These are phyloP conservation scores for Diuraphis noxia DNA, from an alignment of 1,140 invertebrate species.

Conservation along the genomic window DNA sequence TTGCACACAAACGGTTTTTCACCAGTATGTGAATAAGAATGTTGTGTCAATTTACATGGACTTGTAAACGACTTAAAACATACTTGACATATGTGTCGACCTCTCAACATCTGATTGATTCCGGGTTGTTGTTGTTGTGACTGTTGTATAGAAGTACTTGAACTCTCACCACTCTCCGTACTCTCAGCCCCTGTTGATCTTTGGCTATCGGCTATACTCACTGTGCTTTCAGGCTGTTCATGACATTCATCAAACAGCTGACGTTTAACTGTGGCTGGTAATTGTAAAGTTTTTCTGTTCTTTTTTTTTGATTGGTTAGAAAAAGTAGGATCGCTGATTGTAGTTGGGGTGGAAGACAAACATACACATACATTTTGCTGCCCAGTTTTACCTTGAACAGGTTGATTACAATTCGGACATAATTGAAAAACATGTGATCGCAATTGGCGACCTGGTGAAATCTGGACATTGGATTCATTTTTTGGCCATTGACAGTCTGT, in stretches of 20 bases:
- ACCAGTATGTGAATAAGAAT: constrained; percentile 64
- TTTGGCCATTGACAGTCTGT: constrained; percentile 43
- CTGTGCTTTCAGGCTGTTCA: background rate
- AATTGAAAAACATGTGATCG: constrained; percentile 53
- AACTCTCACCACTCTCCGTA: background rate
- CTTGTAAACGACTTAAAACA: constrained; percentile 56
- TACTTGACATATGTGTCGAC: constrained; percentile 55
- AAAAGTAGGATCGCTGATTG: background rate
- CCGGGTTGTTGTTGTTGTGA: background rate
- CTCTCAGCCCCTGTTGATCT: background rate
- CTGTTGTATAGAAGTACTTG: background rate
- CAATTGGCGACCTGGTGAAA: constrained; percentile 51
- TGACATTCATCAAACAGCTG: constrained; percentile 54
- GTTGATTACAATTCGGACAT: constrained; percentile 54
- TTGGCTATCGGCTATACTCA: background rate
- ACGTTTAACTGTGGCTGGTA: constrained; percentile 46
- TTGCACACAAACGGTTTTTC: constrained; percentile 71
- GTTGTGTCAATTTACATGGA: constrained; percentile 57
- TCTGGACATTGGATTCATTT: constrained; percentile 23
- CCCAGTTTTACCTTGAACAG: constrained; percentile 18
- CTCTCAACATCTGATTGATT: constrained; percentile 30
- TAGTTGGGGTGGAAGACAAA: constrained; percentile 54
- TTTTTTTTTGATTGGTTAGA: constrained; percentile 51
- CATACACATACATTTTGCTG: constrained; percentile 53
- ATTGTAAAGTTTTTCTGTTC: background rate